Percentiles rank a stretch among this genome's conserved stretches.
These are phyloP conservation scores for Carapus acus DNA, from an alignment of 2,797 vertebrate genomes.

Conservation along the genomic window DNA sequence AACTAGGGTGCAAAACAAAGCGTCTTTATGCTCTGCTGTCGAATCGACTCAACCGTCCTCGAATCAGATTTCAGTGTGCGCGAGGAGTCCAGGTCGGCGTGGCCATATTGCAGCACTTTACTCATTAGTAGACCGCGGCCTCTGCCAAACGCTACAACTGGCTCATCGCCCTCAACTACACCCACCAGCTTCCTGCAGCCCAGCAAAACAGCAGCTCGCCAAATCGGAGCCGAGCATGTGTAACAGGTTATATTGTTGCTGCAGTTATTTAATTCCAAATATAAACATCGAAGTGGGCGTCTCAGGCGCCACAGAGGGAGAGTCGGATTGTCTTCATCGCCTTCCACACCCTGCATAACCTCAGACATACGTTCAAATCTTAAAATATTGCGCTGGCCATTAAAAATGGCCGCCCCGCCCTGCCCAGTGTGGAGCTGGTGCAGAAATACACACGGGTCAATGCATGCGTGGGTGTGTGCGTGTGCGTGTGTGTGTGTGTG, in stretches of 20 bases:
- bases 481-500: no score
- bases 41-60: no score
- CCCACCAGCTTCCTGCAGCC: background rate
- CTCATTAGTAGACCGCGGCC: no score
- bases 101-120: no score
- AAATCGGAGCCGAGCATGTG: background rate
- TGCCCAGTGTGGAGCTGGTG: constrained; percentile 17
- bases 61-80: no score
- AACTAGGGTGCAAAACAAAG: no score
- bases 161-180: background rate
- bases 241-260: background rate
- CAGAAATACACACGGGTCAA: constrained; percentile 33
- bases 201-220: background rate
- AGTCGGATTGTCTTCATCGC: background rate
- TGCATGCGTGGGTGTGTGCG: no score
- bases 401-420: constrained; percentile 39
- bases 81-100: no score
- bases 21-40: no score
- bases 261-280: background rate
- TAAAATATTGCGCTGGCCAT: constrained; percentile 31
- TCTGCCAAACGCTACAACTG: background rate
- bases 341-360: background rate
- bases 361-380: constrained; percentile 18
- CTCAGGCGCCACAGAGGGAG: background rate
- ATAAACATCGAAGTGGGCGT: background rate